Conservation (phyloP, 1,140 invertebrate genomes). For the Eurytemora carolleeae region DNA sequence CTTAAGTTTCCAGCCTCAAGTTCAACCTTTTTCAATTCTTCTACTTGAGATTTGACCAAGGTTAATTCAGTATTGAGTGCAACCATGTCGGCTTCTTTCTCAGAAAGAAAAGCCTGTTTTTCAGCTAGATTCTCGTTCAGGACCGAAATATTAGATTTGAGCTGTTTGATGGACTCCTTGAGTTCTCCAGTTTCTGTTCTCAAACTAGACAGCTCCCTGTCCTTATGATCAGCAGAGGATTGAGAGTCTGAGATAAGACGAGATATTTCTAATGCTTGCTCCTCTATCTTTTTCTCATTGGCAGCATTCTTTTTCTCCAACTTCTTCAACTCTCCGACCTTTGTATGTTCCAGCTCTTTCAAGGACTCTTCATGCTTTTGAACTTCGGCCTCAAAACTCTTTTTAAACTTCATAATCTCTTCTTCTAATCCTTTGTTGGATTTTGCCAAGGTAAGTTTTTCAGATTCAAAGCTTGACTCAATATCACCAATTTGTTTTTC, state of each 20-base stretch:
- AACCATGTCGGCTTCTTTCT: not conserved
- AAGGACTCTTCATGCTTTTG: not conserved
- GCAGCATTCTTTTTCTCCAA: not conserved
- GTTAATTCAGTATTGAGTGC: conserved; percentile 1
- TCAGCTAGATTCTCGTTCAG: no score
- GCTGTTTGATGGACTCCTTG: conserved; percentile 3
- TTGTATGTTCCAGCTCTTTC: not conserved
- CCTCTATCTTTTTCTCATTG: not conserved
- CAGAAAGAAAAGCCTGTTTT: no score
- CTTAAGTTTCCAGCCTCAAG: conserved; percentile 1
- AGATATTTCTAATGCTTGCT: not conserved
- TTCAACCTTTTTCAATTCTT: not conserved
- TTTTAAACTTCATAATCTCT: not conserved
- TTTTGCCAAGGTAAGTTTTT: not conserved
- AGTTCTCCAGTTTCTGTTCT: conserved; percentile 7
- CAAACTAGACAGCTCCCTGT: not conserved
- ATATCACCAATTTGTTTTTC: not conserved
- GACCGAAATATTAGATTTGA: conserved; percentile 7
- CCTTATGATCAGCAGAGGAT: not conserved
- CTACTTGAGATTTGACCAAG: not conserved
- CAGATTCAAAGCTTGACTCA: not conserved
- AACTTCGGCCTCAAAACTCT: conserved; percentile 5
- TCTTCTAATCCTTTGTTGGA: not conserved
- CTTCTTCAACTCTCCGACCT: not conserved
- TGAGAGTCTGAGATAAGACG: not conserved